Evolutionary conservation across 2,797 vertebrate species (phyloP).

Genomic region (Loriculus beryllinus): DNA sequence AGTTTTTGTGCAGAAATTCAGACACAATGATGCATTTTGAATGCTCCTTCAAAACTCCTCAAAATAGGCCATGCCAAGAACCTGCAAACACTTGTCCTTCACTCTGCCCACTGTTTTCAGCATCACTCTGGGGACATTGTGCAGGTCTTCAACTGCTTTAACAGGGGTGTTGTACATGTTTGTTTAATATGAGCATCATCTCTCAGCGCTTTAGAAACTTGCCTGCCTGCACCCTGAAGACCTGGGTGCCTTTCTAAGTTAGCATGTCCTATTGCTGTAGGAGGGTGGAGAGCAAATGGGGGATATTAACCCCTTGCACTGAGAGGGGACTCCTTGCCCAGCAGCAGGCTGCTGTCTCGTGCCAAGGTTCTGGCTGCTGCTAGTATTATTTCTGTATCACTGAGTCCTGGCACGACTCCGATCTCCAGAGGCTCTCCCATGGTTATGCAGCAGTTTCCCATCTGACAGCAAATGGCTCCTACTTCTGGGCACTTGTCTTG

Average conservation of each 20-base stretch:
- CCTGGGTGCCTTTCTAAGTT: not conserved
- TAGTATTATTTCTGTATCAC: not conserved
- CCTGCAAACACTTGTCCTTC: not conserved
- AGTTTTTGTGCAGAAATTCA: constrained; percentile 26
- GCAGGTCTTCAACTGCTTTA: not conserved
- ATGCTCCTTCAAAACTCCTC: not conserved
- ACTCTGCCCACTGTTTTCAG: not conserved
- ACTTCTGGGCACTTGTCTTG: not conserved
- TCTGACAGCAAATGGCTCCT: not conserved
- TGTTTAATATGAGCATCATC: not conserved
- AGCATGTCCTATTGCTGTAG: not conserved
- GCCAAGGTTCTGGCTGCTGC: not conserved
- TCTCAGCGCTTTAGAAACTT: not conserved
- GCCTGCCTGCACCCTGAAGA: not conserved
- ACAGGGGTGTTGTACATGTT: not conserved
- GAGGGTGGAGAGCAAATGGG: not conserved
- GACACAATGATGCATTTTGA: not conserved
- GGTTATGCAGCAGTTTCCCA: not conserved
- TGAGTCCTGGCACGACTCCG: not conserved
- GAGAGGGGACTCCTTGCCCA: not conserved
- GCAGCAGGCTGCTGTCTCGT: not conserved
- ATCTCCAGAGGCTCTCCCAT: not conserved
- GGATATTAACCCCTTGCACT: not conserved
- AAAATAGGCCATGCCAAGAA: not conserved
- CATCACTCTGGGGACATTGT: accelerated